Percentiles rank a stretch among this genome's conserved stretches.
phyloP scores from a whole-genome alignment of 2,888 invertebrate genomes.

The Sepiola atlantica region DNA sequence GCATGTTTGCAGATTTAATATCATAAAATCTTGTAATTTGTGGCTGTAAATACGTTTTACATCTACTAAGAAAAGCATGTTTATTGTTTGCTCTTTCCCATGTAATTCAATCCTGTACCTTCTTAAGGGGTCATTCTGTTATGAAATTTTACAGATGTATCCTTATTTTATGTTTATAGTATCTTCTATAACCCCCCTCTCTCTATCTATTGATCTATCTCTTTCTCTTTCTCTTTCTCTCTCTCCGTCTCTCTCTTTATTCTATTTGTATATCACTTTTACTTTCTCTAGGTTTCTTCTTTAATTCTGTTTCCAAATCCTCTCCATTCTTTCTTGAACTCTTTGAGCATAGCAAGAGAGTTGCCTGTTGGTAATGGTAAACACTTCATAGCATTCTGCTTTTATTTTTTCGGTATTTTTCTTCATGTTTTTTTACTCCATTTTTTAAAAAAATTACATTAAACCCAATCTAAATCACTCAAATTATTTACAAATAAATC shows the following conservation, averaged over 20 bases:
- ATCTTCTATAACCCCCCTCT: background rate
- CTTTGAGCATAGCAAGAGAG: background rate
- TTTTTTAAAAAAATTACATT: background rate
- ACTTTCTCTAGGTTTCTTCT: no score
- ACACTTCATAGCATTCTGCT: background rate
- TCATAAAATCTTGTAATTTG: no score
- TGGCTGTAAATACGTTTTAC: no score
- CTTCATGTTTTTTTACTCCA: background rate
- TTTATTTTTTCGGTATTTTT: background rate
- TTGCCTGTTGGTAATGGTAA: background rate
- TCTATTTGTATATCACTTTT: no score
- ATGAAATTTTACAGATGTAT: background rate
- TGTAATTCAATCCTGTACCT: no score
- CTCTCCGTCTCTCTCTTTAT: no score
- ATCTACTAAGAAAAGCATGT: no score
- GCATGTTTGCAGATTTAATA: no score
- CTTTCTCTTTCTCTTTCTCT: no score
- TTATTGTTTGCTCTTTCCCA: no score
- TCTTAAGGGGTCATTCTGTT: no score
- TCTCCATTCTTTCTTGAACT: background rate
- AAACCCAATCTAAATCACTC: background rate
- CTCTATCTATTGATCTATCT: background rate
- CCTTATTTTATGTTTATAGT: background rate
- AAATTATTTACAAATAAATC: constrained; percentile 21
- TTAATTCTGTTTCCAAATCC: background rate